Evolutionary conservation across 2,888 invertebrate species (phyloP), one percentile per base, ranked within the genome.

Genomic region (Schizaphis graminum): DNA sequence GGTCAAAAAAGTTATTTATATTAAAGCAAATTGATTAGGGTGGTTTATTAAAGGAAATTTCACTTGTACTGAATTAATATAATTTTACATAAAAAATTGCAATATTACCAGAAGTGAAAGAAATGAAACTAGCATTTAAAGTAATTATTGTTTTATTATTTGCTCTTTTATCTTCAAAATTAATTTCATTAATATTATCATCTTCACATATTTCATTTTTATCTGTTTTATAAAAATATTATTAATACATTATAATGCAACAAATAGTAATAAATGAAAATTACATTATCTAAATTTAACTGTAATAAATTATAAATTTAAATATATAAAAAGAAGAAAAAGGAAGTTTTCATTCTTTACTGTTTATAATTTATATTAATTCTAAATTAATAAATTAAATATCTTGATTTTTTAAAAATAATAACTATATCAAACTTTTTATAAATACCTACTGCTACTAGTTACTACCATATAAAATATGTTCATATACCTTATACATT

Each of bases 111-210:
- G 47, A 49, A 86, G 26, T 47, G n/a, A 28, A 41, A 41, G 41
- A 41, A 41, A 3, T 41, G 41, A 3, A 41, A 41, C 41, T 41
- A 41, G 41, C 41, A 41, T 41, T 41, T 41, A 41, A 87, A 87
- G 53, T n/a, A 53, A 53, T 87, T 41, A 87, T 53, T 41, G 87
- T 87, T 87, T 87, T 53, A 87, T 53, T 87, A 87, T 87, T 87
- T 87, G 49, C 87, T 87, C 21, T 87, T 87, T n/a, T 87, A 53
- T 87, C 49, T 53, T 87, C n/a, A 49, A 87, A 87, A 87, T 87
- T 49, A 87, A 53, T 53, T 53, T 88, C 49, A 88, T 88, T 88
- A n/a, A 88, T 53, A 53, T 88, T 88, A 88, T 88, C 88, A 88
- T 88, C 53, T 88, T 88, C 88, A 88, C 53, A 88, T 88, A 88